Evolutionary conservation across 2,888 invertebrate genomes (phyloP).

Genomic region (Nomada fucata): DNA sequence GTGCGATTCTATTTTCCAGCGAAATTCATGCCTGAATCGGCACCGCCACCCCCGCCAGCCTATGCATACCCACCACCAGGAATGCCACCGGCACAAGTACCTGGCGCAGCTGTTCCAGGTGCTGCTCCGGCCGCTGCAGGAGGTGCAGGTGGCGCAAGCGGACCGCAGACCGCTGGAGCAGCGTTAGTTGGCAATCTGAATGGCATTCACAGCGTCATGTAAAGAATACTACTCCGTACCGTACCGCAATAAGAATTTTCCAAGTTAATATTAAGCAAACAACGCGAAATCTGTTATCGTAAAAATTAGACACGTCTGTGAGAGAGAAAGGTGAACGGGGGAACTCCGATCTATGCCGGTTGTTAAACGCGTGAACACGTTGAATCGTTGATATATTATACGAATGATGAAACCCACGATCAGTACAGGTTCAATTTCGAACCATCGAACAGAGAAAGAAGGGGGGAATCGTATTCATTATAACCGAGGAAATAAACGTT

Average conservation of each 20-base stretch:
- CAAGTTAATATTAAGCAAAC: slow-evolving; percentile 41
- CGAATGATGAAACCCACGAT: slow-evolving; percentile 16
- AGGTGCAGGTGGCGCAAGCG: slow-evolving; percentile 16
- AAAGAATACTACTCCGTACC: slow-evolving; percentile 31
- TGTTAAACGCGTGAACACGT: slow-evolving; percentile 14
- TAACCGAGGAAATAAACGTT: slow-evolving; percentile 18
- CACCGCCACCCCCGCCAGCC: slow-evolving; percentile 75
- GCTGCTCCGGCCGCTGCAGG: slow-evolving; percentile 63
- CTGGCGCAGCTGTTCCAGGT: slow-evolving; percentile 63
- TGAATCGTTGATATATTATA: slow-evolving; percentile 9
- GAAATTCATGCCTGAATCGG: slow-evolving; percentile 82
- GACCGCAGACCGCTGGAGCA: slow-evolving; percentile 56
- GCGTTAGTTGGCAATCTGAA: slow-evolving; percentile 68
- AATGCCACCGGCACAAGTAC: slow-evolving; percentile 27
- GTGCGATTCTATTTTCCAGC: slow-evolving; percentile 71
- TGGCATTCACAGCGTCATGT: slow-evolving; percentile 50
- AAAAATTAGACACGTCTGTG: neutral
- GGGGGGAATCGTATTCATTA: neutral
- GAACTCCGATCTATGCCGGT: neutral
- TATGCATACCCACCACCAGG: slow-evolving; percentile 72
- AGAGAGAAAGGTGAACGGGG: neutral
- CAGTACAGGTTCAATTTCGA: slow-evolving; percentile 27
- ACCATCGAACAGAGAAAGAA: neutral
- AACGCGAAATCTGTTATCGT: slow-evolving; percentile 1
- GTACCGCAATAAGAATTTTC: slow-evolving; percentile 50